Evolutionary conservation across 2,113 vertebrate genomes (phyloP).

Genomic region (Jaculus jaculus): DNA sequence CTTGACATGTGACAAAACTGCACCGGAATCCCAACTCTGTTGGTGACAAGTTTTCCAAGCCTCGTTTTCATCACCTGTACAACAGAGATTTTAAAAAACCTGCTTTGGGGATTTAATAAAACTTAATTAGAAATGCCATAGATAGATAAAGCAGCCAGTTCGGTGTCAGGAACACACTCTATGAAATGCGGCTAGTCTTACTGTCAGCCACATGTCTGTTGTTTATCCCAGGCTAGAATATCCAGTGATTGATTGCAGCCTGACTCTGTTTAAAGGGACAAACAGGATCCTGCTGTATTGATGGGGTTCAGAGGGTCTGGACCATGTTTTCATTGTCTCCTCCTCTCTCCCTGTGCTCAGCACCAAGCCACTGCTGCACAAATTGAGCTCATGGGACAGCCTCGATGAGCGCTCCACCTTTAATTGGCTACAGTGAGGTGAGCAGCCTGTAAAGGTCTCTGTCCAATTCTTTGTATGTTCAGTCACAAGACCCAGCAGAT

Average conservation of each 20-base stretch:
- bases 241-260: not conserved
- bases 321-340: not conserved
- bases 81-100: not conserved
- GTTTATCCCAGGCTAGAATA: not conserved
- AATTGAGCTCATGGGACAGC: not conserved
- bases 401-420: not conserved
- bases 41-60: not conserved
- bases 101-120: not conserved
- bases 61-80: not conserved
- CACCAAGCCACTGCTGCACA: not conserved
- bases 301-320: not conserved
- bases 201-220: not conserved
- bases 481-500: not conserved
- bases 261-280: not conserved
- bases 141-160: not conserved
- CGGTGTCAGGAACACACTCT: not conserved
- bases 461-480: not conserved
- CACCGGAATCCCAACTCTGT: not conserved
- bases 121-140: conserved; percentile 23
- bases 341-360: not conserved
- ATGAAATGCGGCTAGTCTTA: not conserved
- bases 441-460: not conserved
- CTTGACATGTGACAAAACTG: not conserved
- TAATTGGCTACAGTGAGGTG: not conserved
- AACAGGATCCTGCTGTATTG: not conserved